phyloP scores from a whole-genome alignment of 2,113 vertebrate species.

The Oreochromis tanganicae region DNA sequence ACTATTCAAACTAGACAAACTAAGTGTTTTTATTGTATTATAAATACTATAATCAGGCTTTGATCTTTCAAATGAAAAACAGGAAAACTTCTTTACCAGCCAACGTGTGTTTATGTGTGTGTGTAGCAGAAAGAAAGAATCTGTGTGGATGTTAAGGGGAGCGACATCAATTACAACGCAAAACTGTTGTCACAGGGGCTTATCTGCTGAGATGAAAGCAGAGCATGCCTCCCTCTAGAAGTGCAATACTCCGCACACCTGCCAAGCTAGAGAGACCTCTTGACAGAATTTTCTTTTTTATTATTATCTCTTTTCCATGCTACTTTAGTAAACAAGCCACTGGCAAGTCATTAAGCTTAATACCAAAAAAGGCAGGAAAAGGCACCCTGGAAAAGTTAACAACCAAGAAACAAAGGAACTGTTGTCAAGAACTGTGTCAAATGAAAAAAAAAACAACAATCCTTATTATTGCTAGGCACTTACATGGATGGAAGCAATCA shows the following conservation, averaged over 20 bases:
- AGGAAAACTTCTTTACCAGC: neutral
- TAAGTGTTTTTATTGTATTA: neutral
- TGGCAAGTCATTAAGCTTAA: slow-evolving; percentile 43
- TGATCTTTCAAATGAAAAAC: neutral
- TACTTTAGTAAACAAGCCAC: slow-evolving; percentile 56
- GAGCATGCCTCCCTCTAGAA: slow-evolving; percentile 34
- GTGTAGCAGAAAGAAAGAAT: neutral
- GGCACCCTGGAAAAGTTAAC: slow-evolving; percentile 61
- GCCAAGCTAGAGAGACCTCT: slow-evolving; percentile 43
- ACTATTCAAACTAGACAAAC: neutral
- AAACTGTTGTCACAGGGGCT: slow-evolving; percentile 59
- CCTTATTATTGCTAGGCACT: slow-evolving; percentile 26
- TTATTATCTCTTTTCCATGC: slow-evolving; percentile 10
- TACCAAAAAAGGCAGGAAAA: slow-evolving; percentile 17
- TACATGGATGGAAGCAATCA: slow-evolving; percentile 62
- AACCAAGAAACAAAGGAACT: slow-evolving; percentile 60
- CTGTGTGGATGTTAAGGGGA: neutral
- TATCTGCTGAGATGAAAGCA: slow-evolving; percentile 53
- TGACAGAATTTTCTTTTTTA: slow-evolving; percentile 13
- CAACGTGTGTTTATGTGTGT: neutral
- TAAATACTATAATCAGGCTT: neutral
- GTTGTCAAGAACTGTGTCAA: slow-evolving; percentile 44
- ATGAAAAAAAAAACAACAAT: slow-evolving; percentile 37
- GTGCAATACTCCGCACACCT: slow-evolving; percentile 34
- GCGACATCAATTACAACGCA: slow-evolving; percentile 54